Evolutionary conservation across 2,113 vertebrate species (phyloP).

Genomic region (Prolemur simus): DNA sequence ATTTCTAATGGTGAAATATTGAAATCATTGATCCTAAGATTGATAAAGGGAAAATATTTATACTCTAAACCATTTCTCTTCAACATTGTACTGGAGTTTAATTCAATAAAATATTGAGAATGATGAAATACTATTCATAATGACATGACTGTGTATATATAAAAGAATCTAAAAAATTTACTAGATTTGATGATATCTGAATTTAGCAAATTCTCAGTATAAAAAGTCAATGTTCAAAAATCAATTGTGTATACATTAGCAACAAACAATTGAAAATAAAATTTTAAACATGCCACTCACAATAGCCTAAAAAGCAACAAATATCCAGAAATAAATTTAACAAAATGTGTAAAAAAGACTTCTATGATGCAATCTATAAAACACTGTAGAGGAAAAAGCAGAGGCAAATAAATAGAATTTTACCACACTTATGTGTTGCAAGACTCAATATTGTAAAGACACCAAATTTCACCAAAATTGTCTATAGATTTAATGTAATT

Average conservation of each 20-base stretch:
- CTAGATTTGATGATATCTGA: not conserved
- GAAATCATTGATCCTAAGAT: not conserved
- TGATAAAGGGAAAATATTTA: not conserved
- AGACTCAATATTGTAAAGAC: not conserved
- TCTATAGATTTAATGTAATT: not conserved
- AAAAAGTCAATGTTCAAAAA: not conserved
- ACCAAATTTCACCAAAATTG: not conserved
- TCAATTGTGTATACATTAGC: not conserved
- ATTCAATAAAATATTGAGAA: not conserved
- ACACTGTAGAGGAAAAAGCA: not conserved
- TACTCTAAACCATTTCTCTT: not conserved
- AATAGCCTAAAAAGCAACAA: not conserved
- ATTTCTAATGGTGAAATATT: constrained; percentile 18
- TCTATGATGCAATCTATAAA: not conserved
- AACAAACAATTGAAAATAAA: not conserved
- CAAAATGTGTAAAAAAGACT: not conserved
- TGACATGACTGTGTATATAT: not conserved
- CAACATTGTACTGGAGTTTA: not conserved
- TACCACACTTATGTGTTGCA: not conserved
- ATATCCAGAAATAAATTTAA: not conserved
- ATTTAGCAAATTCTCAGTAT: not conserved
- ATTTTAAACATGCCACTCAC: not conserved
- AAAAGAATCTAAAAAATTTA: not conserved
- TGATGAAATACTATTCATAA: not conserved
- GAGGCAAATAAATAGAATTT: not conserved